Conservation (phyloP, 2,888 invertebrate species). For the Nipponacmea schrenckii region DNA sequence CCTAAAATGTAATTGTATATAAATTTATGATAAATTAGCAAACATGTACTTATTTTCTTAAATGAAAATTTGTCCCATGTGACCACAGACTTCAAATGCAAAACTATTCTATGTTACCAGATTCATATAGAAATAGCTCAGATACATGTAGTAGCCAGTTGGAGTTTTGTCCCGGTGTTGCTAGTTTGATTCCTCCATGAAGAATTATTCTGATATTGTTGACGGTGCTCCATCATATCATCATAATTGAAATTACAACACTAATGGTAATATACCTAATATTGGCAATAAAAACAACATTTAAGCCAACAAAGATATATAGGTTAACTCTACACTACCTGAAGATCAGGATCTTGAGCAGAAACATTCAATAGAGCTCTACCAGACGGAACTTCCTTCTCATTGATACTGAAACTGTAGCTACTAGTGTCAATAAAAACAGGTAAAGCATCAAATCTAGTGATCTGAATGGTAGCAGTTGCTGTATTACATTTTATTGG, state of each 20-base stretch:
- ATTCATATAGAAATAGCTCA: no score
- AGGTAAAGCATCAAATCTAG: slow-evolving; percentile 53
- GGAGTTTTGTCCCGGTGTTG: no score
- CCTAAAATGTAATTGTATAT: slow-evolving; percentile 16
- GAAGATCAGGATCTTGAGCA: slow-evolving; percentile 41
- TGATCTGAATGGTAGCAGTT: slow-evolving; percentile 44
- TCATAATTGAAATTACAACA: no score
- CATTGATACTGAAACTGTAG: slow-evolving; percentile 36
- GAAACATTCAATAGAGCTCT: slow-evolving; percentile 33
- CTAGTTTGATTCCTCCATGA: no score
- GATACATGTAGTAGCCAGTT: no score
- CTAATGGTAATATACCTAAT: no score
- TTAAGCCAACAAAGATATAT: no score
- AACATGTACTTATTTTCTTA: background rate
- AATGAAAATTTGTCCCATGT: background rate
- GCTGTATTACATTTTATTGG: slow-evolving; percentile 44
- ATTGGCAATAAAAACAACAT: no score
- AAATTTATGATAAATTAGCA: background rate
- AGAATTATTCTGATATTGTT: no score
- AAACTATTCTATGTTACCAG: no score
- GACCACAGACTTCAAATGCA: background rate
- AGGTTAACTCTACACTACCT: no score
- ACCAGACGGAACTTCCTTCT: slow-evolving; percentile 25
- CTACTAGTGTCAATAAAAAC: slow-evolving; percentile 42
- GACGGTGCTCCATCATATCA: no score